These are phyloP conservation scores for Omphaloscelis lunosa DNA, from an alignment of 2,888 invertebrate species.

Conservation along the genomic window DNA sequence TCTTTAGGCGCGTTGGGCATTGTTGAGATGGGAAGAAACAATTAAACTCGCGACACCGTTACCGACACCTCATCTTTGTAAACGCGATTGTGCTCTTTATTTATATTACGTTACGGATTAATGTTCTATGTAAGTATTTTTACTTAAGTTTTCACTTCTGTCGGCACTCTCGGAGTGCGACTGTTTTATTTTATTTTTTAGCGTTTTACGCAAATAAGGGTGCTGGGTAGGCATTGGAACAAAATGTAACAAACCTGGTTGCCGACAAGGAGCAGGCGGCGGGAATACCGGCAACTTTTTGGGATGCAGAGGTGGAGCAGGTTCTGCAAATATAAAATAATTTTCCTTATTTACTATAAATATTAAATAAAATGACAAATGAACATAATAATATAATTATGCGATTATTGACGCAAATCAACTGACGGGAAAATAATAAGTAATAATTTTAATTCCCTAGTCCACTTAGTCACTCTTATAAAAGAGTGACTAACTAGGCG, in stretches of 20 bases:
- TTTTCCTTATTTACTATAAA: slow-evolving; percentile 1
- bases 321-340: slow-evolving; percentile 5
- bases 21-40: no score
- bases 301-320: background rate
- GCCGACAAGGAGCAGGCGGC: background rate
- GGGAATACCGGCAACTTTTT: background rate
- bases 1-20: no score
- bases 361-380: background rate
- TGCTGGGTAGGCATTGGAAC: no score
- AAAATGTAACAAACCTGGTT: background rate
- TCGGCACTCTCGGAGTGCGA: no score
- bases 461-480: background rate
- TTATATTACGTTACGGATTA: no score
- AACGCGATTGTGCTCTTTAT: no score
- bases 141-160: no score
- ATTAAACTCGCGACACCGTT: no score
- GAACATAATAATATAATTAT: background rate
- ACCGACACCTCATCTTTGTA: no score
- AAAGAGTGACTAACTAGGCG: background rate
- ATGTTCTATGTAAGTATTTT: no score
- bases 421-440: background rate
- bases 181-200: no score
- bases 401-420: slow-evolving; percentile 2
- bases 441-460: background rate
- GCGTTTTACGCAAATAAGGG: no score